Evolutionary conservation across 1,140 invertebrate species (phyloP).

Genomic region (Anastrepha ludens): DNA sequence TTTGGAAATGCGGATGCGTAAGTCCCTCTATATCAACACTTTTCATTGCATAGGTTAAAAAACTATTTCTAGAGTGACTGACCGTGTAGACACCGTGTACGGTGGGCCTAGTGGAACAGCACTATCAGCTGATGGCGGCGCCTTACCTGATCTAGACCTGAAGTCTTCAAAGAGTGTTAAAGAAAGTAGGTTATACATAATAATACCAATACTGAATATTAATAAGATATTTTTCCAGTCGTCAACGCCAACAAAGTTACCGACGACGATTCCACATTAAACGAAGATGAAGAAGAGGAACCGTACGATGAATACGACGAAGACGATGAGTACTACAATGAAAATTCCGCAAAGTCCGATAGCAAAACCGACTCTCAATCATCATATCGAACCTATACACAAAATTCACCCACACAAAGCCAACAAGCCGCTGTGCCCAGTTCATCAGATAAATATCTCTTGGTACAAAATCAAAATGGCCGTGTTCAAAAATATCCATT

Average conservation of each 20-base stretch:
- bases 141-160: conserved; percentile 67
- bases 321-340: conserved; percentile 66
- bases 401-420: conserved; percentile 67
- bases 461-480: conserved; percentile 72
- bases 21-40: conserved; percentile 37
- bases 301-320: conserved; percentile 78
- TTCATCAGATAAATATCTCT: conserved; percentile 62
- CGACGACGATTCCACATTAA: conserved; percentile 61
- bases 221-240: conserved; percentile 52
- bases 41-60: background rate
- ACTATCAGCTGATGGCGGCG: conserved; percentile 65
- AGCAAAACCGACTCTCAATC: conserved; percentile 37
- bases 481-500: conserved; percentile 63
- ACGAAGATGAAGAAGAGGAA: conserved; percentile 75
- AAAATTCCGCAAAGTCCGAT: conserved; percentile 37
- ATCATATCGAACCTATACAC: conserved; percentile 62
- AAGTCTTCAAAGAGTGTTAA: conserved; percentile 67
- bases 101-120: conserved; percentile 68
- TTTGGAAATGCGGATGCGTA: conserved; percentile 69
- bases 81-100: conserved; percentile 68
- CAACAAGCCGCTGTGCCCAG: conserved; percentile 72
- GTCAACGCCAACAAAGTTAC: conserved; percentile 59
- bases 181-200: conserved; percentile 57
- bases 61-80: conserved; percentile 65
- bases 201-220: background rate